Base-by-base conservation (phyloP, 2,113 vertebrate genomes). In the Coptodon rendalli region DNA sequence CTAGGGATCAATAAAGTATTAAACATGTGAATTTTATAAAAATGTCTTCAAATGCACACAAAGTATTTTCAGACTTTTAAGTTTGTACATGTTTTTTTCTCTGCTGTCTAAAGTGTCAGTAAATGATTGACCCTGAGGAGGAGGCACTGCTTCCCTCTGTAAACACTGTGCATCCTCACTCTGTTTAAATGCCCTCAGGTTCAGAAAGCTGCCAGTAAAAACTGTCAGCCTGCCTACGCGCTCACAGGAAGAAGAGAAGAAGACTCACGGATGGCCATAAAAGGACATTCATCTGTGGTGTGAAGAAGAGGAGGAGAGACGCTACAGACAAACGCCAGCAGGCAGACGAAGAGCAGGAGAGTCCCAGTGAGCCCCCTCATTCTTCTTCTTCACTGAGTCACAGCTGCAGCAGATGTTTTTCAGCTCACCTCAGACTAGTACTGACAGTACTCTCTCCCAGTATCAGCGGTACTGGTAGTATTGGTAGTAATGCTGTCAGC, bases 191-290 rank as follows among this genome's bases (percentile, higher is more conserved):
- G 38, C 40, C 13, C 38, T 73, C 38, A 73, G 22, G 13, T 73
- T 45, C 68, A 45, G 38, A 45, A 73, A 10, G 7, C 38, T 27
- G 38, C 22, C 66, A 73, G 13, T 22, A 73, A 45, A 73, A 24
- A 24, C 66, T 27, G n/a, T 16, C n/a, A 43, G 36, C 66, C 36
- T 71, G n/a, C n/a, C 7, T 43, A 40, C 3, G 2, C 6, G 22
- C 10, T 43, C 36, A 40, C 3, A 63, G 3, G 7, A 43, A 54
- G 2, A 38, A 78, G 36, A 85, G 22, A 45, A 45, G 45, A 34
- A 59, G 22, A 92, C 92, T 94, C 87, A 94, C 87, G 86, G 86
- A 83, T 2, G 2, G 86, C 82, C 90, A 89, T 92, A 50, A 57
- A 31, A 11, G 86, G 36, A 45, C 91, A 92, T 13, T 91, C 82